Conservation (phyloP, 2,113 vertebrate species). For the Otolemur garnettii region DNA sequence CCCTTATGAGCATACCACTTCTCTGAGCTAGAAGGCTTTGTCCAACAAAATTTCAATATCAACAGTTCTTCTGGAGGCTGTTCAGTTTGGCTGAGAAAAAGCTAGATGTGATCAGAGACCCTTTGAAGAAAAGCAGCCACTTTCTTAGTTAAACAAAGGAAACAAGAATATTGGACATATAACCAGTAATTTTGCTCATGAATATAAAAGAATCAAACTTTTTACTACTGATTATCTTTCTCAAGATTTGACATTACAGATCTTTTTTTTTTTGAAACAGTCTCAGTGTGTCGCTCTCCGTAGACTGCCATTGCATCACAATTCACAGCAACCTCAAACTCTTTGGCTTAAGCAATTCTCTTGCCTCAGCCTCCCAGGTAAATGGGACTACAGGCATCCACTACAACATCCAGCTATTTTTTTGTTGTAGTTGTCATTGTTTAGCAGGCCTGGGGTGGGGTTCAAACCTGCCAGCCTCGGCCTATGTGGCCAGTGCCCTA, state of each 20-base stretch:
- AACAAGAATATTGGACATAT: slow-evolving; percentile 60
- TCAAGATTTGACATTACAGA: slow-evolving; percentile 41
- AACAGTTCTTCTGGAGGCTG: slow-evolving; percentile 56
- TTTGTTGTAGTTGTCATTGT: too few species aligned
- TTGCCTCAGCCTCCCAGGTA: too few species aligned
- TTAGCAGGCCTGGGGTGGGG: too few species aligned
- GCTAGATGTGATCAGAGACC: slow-evolving; percentile 50
- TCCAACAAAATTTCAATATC: slow-evolving; percentile 58
- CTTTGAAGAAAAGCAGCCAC: slow-evolving; percentile 63
- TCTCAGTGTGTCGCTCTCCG: too few species aligned
- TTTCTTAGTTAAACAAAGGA: slow-evolving; percentile 56
- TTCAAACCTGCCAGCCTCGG: too few species aligned
- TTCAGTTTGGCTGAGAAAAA: slow-evolving; percentile 65
- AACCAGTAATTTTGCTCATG: slow-evolving; percentile 53
- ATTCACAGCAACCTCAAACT: too few species aligned
- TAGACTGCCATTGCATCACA: too few species aligned
- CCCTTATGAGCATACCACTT: slow-evolving; percentile 26
- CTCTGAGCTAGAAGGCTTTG: slow-evolving; percentile 63
- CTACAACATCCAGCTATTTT: too few species aligned
- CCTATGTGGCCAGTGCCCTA: too few species aligned
- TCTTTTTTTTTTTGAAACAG: not conserved
- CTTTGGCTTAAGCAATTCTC: too few species aligned
- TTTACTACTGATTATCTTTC: slow-evolving; percentile 52
- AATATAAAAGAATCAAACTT: not conserved
- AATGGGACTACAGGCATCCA: too few species aligned